These are phyloP conservation scores for Fulica atra DNA, from an alignment of 2,113 vertebrate genomes.

Conservation along the genomic window DNA sequence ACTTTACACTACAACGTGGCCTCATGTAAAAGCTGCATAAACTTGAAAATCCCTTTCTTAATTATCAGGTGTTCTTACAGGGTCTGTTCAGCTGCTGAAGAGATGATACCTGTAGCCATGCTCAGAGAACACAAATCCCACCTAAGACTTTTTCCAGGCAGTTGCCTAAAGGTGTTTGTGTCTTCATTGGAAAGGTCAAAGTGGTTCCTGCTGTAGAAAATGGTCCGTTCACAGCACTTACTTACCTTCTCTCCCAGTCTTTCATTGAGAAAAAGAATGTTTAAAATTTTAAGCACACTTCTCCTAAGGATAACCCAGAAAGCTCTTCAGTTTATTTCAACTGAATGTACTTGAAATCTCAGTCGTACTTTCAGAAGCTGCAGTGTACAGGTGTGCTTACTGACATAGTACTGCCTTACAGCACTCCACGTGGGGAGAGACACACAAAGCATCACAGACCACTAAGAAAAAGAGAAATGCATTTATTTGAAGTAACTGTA, in stretches of 20 bases:
- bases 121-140: not conserved
- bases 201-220: not conserved
- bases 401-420: not conserved
- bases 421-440: not conserved
- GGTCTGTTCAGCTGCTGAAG: not conserved
- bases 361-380: not conserved
- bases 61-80: not conserved
- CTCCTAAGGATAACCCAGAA: not conserved
- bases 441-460: not conserved
- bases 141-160: not conserved
- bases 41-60: not conserved
- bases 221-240: fast-evolving
- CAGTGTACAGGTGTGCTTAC: not conserved
- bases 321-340: not conserved
- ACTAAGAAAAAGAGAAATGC: not conserved
- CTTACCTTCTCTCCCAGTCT: not conserved
- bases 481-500: not conserved
- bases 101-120: not conserved
- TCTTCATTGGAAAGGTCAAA: not conserved
- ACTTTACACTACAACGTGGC: not conserved
- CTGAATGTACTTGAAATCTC: not conserved
- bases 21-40: not conserved
- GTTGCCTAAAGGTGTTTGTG: not conserved
- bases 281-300: not conserved
- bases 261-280: not conserved